Evolutionary conservation across 2,113 vertebrate species (phyloP).

Genomic region (Aythya baeri): DNA sequence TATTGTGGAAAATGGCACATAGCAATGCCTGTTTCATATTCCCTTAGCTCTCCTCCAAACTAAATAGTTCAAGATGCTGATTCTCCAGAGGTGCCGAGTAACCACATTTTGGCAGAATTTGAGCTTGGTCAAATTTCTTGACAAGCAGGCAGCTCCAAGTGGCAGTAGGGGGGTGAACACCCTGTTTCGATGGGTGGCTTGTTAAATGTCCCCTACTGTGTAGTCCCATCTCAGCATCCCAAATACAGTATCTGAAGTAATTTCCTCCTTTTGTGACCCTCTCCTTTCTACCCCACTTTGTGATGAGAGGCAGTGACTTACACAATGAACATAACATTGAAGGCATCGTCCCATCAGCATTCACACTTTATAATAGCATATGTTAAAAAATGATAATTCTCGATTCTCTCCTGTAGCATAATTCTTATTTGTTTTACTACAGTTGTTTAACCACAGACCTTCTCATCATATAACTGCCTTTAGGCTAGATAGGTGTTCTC

Average conservation of each 20-base stretch:
- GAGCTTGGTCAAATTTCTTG: not conserved
- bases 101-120: not conserved
- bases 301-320: not conserved
- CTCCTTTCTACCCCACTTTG: not conserved
- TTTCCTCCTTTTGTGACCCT: not conserved
- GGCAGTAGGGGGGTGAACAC: not conserved
- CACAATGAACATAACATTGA: not conserved
- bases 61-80: not conserved
- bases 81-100: not conserved
- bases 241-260: not conserved
- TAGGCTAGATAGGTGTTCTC: not conserved
- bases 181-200: not conserved
- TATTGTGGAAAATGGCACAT: not conserved
- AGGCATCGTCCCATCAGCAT: not conserved
- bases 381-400: not conserved
- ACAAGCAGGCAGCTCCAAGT: not conserved
- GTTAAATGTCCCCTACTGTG: not conserved
- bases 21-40: not conserved
- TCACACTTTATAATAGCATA: not conserved
- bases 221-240: not conserved
- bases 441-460: not conserved
- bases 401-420: not conserved
- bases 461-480: accelerated
- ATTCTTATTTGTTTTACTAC: not conserved
- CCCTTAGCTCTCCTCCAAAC: not conserved